Base-by-base conservation (phyloP, 2,888 invertebrate genomes). In the Eulithis prunata region DNA sequence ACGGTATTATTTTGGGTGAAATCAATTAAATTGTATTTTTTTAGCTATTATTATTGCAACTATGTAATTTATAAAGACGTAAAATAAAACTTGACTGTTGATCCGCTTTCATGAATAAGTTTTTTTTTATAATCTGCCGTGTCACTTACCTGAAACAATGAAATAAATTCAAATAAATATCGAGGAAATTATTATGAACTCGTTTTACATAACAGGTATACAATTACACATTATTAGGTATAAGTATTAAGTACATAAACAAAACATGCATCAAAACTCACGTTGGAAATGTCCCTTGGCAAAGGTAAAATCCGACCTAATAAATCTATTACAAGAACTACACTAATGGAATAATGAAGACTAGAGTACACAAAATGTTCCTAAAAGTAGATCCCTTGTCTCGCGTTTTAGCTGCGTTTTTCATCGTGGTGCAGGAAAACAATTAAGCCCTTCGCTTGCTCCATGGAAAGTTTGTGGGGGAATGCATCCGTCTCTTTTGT, bases 381-480 rank as follows among this genome's bases (percentile, higher is more conserved):
- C 71, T 71, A 73, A 81, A 85, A 86, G 81, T 83, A 79, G 57
- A 61, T 49, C 60, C 0, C 51, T 59, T 41, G 54, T 43, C 41
- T 76, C 78, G 78, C 80, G 79, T 82, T 86, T 83, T 80, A 83
- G 81, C 77, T 80, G 77, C 86, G 86, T 85, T 89, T 88, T 84
- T 81, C 84, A 83, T 80, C 84, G 74, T 73, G 78, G 80, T 80
- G 81, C 83, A 87, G 87, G 85, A 86, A 87, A 89, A 93, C 91
- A 92, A 93, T 93, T 93, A 91, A 88, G 85, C 87, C 85, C 87
- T 91, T 86, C 83, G 85, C 86, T 88, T 82, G 87, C 83, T 84
- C 81, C 79, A 76, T 80, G 79, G 78, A 64, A 87, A 90, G 86
- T 90, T 90, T 87, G 85, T 74, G 81, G 81, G 81, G 81, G 81